Conservation (phyloP, 2,113 vertebrate species). For the Willisornis vidua region DNA sequence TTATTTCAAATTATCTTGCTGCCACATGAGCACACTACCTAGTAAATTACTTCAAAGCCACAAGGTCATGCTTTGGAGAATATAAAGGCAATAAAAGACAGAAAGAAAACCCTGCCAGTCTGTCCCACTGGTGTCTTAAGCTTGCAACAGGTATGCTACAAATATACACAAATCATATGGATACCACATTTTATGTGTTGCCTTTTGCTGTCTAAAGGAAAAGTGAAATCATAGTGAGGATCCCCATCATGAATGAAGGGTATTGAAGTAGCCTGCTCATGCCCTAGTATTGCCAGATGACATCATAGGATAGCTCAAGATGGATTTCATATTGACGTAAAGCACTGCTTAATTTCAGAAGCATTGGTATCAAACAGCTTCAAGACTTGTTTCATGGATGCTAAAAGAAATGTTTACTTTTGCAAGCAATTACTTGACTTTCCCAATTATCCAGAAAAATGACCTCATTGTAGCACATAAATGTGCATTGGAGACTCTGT, state of each 20-base stretch:
- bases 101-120: not conserved
- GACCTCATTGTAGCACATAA: slow-evolving; percentile 65
- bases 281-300: slow-evolving; percentile 57
- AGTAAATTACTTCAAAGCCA: not conserved
- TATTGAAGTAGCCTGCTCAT: slow-evolving; percentile 51
- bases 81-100: not conserved
- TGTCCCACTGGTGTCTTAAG: slow-evolving; percentile 30
- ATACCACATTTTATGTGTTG: slow-evolving; percentile 55
- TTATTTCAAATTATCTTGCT: not conserved
- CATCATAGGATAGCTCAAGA: slow-evolving; percentile 68
- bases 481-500: slow-evolving; percentile 48
- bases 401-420: slow-evolving; percentile 76
- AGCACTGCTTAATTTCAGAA: slow-evolving; percentile 63
- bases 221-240: slow-evolving; percentile 67
- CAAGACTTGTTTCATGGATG: slow-evolving; percentile 50
- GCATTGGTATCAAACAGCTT: slow-evolving; percentile 59
- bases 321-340: slow-evolving; percentile 66
- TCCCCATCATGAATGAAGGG: slow-evolving; percentile 67
- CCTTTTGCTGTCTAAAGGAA: slow-evolving; percentile 21
- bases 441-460: slow-evolving; percentile 73
- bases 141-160: slow-evolving; percentile 41
- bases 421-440: slow-evolving; percentile 75
- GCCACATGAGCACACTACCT: not conserved
- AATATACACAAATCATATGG: slow-evolving; percentile 66
- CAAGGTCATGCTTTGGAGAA: not conserved